Conservation (phyloP, 2,113 vertebrate genomes). For the Ctenodactylus gundi region DNA sequence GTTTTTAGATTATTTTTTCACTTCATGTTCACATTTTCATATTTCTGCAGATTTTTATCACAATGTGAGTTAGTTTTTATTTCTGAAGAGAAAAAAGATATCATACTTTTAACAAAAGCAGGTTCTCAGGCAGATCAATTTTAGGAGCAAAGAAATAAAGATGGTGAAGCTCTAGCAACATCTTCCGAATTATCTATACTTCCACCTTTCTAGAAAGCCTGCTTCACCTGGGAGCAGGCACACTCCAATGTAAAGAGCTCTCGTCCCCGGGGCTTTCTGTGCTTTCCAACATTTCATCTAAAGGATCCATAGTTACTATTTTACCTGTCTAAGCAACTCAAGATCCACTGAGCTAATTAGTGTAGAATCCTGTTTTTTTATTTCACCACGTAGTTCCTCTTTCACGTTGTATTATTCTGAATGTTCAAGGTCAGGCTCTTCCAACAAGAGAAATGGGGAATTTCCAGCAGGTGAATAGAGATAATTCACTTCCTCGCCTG, state of each 20-base stretch:
- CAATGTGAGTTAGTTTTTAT: not conserved
- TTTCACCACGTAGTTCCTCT: not conserved
- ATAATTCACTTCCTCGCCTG: not conserved
- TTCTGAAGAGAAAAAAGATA: not conserved
- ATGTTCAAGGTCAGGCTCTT: not conserved
- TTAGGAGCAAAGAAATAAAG: not conserved
- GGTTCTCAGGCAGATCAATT: not conserved
- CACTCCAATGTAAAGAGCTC: not conserved
- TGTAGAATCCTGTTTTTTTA: not conserved
- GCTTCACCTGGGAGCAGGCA: too few relatives aligned
- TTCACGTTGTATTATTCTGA: not conserved
- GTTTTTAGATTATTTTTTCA: not conserved
- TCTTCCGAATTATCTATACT: not conserved
- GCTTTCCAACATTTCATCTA: not conserved
- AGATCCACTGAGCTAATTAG: not conserved
- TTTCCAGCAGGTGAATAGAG: conserved; percentile 13
- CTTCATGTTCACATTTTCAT: not conserved
- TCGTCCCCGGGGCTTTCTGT: rapidly evolving
- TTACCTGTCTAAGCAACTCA: not conserved
- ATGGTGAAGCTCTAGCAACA: not conserved
- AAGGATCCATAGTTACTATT: not conserved
- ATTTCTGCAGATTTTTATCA: not conserved
- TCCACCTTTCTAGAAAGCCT: not conserved
- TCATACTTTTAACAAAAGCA: not conserved
- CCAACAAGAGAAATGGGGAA: not conserved